These are phyloP conservation scores for Xerus rutilus DNA, from an alignment of 2,797 vertebrate species.

Conservation along the genomic window DNA sequence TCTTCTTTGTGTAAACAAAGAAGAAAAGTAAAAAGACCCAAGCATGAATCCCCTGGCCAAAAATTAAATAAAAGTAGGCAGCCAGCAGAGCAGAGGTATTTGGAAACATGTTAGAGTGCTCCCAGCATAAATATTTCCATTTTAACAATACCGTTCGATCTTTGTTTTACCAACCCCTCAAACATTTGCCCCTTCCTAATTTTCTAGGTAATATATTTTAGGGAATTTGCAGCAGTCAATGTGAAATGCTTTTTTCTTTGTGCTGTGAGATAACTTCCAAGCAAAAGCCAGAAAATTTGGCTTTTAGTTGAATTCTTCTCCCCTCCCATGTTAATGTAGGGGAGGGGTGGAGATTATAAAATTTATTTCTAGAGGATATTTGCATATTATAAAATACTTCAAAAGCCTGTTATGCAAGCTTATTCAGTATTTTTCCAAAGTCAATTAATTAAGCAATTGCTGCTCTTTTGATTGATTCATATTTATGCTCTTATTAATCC, in stretches of 20 bases:
- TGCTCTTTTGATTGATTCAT: background rate
- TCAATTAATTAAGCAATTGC: background rate
- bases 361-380: conserved; percentile 31
- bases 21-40: conserved; percentile 45
- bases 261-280: conserved; percentile 30
- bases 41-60: conserved; percentile 10
- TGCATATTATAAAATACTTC: background rate
- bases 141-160: background rate
- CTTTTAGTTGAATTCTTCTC: conserved; percentile 41
- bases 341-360: background rate
- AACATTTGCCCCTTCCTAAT: background rate
- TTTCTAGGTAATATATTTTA: background rate
- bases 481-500: background rate
- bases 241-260: background rate
- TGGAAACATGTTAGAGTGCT: background rate
- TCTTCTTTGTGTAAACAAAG: conserved; percentile 18
- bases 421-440: conserved; percentile 16
- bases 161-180: background rate
- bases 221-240: background rate
- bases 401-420: background rate
- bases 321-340: background rate
- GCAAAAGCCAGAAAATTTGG: background rate
- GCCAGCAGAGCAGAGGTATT: conserved; percentile 25
- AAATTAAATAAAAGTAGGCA: conserved; percentile 48
- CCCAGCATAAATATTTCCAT: background rate